A percentile compares a stretch with the other conserved stretches of the same genome.
These are phyloP conservation scores for Gerris buenoi DNA, from an alignment of 1,140 invertebrate species.

Conservation along the genomic window DNA sequence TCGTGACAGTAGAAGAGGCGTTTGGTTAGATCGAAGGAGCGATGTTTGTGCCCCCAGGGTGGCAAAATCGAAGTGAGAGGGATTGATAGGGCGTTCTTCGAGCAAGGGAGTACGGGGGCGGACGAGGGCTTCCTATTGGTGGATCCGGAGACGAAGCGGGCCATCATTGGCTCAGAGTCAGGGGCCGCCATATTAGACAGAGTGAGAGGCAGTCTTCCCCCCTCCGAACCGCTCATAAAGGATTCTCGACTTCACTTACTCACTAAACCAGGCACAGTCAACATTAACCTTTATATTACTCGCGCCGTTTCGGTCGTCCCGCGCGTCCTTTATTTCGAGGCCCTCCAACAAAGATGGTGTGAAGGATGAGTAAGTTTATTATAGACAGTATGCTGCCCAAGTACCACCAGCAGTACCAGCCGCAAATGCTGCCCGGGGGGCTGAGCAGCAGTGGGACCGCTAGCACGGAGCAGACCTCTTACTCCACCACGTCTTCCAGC, in stretches of 20 bases:
- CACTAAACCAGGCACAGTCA: background rate
- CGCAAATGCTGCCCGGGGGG: conserved; percentile 38
- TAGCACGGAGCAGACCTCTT: conserved; percentile 27
- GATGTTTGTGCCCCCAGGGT: background rate
- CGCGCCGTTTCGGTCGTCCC: background rate
- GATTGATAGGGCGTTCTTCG: background rate
- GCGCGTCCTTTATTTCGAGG: background rate
- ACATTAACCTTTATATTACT: conserved; percentile 5
- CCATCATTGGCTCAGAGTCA: background rate
- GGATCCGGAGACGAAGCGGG: background rate
- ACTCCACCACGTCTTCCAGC: conserved; percentile 32
- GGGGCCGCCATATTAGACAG: background rate
- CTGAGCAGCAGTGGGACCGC: conserved; percentile 26
- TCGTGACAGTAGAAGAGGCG: background rate
- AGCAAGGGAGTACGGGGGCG: background rate
- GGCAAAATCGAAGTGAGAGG: background rate
- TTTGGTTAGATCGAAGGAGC: background rate
- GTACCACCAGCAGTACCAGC: conserved; percentile 69
- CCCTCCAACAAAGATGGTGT: conserved; percentile 13
- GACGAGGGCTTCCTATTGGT: background rate
- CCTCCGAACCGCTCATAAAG: background rate
- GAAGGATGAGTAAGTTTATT: conserved; percentile 61
- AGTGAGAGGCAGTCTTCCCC: background rate
- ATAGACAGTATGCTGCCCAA: conserved; percentile 93
- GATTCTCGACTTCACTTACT: conserved; percentile 3